Evolutionary conservation across 2,797 vertebrate genomes (phyloP).

Genomic region (Pitangus sulphuratus): DNA sequence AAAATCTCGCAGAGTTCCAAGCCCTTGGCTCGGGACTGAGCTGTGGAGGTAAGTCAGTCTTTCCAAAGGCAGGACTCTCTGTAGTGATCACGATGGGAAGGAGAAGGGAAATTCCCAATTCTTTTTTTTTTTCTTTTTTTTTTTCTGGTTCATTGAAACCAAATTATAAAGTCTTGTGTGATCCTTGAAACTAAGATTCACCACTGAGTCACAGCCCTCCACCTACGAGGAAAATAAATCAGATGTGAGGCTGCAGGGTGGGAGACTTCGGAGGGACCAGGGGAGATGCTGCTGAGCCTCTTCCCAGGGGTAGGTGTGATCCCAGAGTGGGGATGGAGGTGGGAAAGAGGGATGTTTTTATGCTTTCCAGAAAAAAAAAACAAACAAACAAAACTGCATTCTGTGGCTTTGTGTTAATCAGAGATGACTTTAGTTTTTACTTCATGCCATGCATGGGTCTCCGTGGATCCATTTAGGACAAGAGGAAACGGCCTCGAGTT

Average conservation of each 20-base stretch:
- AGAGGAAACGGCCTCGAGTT: not conserved
- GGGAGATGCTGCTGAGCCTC: not conserved
- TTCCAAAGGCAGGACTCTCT: not conserved
- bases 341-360: not conserved
- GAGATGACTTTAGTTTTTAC: not conserved
- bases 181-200: conserved; percentile 64
- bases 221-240: not conserved
- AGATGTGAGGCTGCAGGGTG: not conserved
- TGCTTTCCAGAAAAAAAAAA: not conserved
- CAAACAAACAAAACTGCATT: too few relatives aligned
- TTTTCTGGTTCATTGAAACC: not conserved
- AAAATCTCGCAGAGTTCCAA: too few relatives aligned
- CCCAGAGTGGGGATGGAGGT: not conserved
- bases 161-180: not conserved
- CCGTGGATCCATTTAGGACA: not conserved
- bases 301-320: not conserved
- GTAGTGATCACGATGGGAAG: fast-evolving
- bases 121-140: not conserved
- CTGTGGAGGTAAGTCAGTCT: not conserved
- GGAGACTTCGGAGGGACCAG: not conserved
- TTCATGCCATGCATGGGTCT: not conserved
- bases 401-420: not conserved
- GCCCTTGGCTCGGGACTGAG: not conserved
- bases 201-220: conserved; percentile 46
- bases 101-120: conserved; percentile 22